phyloP scores from a whole-genome alignment of 2,797 vertebrate species.

The Gouania willdenowi region DNA sequence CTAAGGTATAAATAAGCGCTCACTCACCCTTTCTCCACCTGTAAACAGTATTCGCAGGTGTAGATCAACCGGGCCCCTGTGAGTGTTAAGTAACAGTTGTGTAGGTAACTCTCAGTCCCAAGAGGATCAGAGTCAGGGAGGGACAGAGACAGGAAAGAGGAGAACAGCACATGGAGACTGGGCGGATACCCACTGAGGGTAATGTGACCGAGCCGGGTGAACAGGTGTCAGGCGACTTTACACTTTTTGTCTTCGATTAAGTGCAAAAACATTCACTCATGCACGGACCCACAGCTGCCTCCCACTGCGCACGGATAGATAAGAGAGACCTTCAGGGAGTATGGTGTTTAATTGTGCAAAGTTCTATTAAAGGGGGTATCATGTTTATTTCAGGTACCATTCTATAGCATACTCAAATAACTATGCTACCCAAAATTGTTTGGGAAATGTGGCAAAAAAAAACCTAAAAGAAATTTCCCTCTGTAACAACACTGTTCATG shows the following conservation, averaged over 20 bases:
- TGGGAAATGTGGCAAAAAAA: too few relatives aligned
- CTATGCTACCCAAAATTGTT: too few relatives aligned
- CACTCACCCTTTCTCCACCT: slow-evolving; percentile 11
- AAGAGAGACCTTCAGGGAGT: too few relatives aligned
- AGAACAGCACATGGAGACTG: slow-evolving; percentile 14
- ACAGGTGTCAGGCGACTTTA: slow-evolving; percentile 54
- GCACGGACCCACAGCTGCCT: slow-evolving; percentile 4
- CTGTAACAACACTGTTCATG: too few relatives aligned
- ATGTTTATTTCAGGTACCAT: too few relatives aligned
- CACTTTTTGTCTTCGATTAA: slow-evolving; percentile 31
- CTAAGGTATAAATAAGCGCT: too few relatives aligned
- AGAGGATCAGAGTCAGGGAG: slow-evolving; percentile 15
- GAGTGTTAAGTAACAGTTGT: slow-evolving; percentile 65
- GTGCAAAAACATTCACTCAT: slow-evolving; percentile 14
- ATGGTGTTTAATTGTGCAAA: too few relatives aligned
- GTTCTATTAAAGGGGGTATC: too few relatives aligned
- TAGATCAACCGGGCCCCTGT: slow-evolving; percentile 29
- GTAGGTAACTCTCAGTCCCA: slow-evolving; percentile 39
- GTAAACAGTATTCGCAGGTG: slow-evolving; percentile 42
- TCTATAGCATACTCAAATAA: too few relatives aligned
- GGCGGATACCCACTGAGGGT: slow-evolving; percentile 24
- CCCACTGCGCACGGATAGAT: neutral
- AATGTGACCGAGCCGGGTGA: slow-evolving; percentile 46
- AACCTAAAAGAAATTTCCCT: too few relatives aligned
- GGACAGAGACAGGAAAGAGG: slow-evolving; percentile 6